Evolutionary conservation across 2,888 invertebrate genomes (phyloP), one percentile per base, ranked within the genome.

Genomic region (Choristoneura rosaceana): DNA sequence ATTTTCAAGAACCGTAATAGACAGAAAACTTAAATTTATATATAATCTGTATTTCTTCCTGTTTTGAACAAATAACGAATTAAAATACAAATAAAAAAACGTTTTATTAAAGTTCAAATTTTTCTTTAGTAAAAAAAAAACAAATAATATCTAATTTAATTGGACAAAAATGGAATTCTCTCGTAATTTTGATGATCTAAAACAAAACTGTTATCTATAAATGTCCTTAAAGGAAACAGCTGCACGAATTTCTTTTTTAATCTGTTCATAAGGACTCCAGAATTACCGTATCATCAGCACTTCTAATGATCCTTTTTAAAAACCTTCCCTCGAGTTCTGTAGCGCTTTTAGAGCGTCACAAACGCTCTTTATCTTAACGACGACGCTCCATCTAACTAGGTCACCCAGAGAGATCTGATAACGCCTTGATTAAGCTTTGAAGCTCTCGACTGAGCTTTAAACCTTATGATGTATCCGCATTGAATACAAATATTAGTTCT

Each of bases 311-410:
- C 9, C 52, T 17, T 52, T 17, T 15, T 52, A 52, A 52, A 47
- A 15, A 52, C 52, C 52, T 52, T 17, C 5, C 38, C 7, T 7
- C 38, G 38, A 38, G 38, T 38, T 52, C 15, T 34, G 38, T 33
- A 14, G 10, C 15, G 14, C 15, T 4, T 25, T 33, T 25, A 14
- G 14, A 58, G 12, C 25, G 33, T 58, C 5, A 43, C 45, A 63
- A 63, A 63, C 63, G 47, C 47, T 33, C 14, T 3, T 47, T 63
- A 63, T 63, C 63, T 63, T 17, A 47, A 33, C 9, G 33, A 43
- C n/a, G 63, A n/a, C 5, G n/a, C 33, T 47, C 10, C 41, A 63
- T 63, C 63, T 47, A 63, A 63, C 47, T 14, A 14, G 62, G 62
- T 43, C 62, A 38, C 10, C 38, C 58, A 34, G 61, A 12, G 17